Base-by-base conservation (phyloP, 1,140 invertebrate genomes). In the Odontomachus brunneus region DNA sequence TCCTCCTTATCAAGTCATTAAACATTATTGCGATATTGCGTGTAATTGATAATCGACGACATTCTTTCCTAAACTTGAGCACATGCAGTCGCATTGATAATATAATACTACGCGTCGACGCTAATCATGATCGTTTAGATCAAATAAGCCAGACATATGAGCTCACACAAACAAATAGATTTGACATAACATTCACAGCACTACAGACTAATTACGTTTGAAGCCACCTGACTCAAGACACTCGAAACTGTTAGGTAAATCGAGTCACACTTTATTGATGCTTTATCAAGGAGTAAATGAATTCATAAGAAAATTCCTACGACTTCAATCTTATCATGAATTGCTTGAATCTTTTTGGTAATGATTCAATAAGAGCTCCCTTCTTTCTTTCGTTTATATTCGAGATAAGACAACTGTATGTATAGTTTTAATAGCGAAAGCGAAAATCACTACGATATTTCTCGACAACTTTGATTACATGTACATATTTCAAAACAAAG, bases 11-110 rank as follows among this genome's bases (percentile, higher is more conserved):
- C n/a, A n/a, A n/a, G n/a, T n/a, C n/a, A n/a, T n/a, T 44, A 44
- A 44, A 44, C 38, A 11, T 44, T 44, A 11, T 44, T 44, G 9
- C 9, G 38, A 44, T 11, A 44, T 44, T 44, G 38, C 5, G 53
- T 44, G 9, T 4, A n/a, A 75, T 33, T 53, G 53, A 69, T 29
- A 15, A 49, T 75, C n/a, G 59, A n/a, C 38, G 2, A 59, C 57
- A 17, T 59, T 57, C 3, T 73, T 3, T 14, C 5, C 9, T 33
- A 19, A 4, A 1, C 1, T 49, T 62, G 12, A 29, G 22, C 29
- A 22, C 11, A 62, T n/a, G 33, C n/a, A 14, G 17, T 44, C 38
- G 22, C 38, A 11, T 51, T n/a, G 14, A 65, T 53, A 33, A 65
- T 7, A 63, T 22, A 38, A 75, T 49, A n/a, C 22, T 81, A 1